Conservation (phyloP, 2,888 invertebrate genomes). For the Marasmarcha lunaedactyla region DNA sequence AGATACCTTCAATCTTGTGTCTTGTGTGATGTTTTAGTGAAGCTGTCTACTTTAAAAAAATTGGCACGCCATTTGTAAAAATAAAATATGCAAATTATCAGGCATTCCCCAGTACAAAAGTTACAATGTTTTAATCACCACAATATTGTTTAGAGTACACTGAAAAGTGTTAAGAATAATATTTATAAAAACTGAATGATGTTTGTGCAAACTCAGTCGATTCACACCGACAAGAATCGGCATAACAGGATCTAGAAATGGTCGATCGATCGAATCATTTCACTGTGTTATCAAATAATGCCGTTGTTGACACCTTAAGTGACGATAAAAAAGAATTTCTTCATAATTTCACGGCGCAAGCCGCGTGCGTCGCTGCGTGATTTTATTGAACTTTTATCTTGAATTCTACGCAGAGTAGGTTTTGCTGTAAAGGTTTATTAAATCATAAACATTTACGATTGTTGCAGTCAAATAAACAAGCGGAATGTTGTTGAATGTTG, state of each 20-base stretch:
- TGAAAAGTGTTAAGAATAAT: neutral
- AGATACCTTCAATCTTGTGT: no score
- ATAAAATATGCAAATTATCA: no score
- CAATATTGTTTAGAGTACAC: no score
- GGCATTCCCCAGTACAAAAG: no score
- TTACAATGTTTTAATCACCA: no score
- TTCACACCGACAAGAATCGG: conserved; percentile 25
- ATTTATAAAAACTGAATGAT: conserved; percentile 15
- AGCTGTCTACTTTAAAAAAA: no score
- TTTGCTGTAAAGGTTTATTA: conserved; percentile 25
- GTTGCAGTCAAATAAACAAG: no score
- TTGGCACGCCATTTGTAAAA: no score
- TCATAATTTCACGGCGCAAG: no score
- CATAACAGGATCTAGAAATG: conserved; percentile 44
- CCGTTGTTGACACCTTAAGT: conserved; percentile 34
- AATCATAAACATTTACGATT: conserved; percentile 13
- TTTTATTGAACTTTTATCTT: conserved; percentile 57
- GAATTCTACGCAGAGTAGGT: conserved; percentile 20
- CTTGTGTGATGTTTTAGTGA: no score
- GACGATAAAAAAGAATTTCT: conserved; percentile 16
- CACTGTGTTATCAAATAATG: conserved; percentile 51
- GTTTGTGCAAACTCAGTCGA: conserved; percentile 34
- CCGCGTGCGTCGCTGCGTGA: conserved; percentile 26
- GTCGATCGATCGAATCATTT: conserved; percentile 21
- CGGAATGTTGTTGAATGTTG: no score